Evolutionary conservation across 2,797 vertebrate species (phyloP), one percentile per base, ranked within the genome.

Genomic region (Lutjanus argentimaculatus): DNA sequence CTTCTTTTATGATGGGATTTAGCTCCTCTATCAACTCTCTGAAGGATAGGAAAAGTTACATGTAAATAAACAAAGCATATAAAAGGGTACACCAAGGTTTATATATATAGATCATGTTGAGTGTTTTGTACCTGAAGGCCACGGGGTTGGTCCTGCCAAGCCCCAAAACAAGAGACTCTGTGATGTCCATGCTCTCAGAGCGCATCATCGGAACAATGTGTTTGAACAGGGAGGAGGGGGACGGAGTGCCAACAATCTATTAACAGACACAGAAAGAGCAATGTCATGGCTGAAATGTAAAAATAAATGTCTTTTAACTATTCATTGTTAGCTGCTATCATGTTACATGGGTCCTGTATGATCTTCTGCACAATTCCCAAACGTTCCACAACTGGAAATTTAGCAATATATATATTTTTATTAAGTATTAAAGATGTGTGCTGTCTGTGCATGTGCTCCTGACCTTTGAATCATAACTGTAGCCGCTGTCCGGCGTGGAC

Each of bases 201-300:
- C 99, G 98, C 98, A 99, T 99, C 98, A 99, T 99, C 48, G 99
- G 98, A 92, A 99, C 99, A 89, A 99, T 96, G 94, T 99, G 98
- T 95, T 99, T 99, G 95, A 99, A 99, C 87, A 99, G 93, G 84
- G 97, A 99, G 67, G 98, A 98, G 82, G 98, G 97, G 94, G 99
- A 99, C 84, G 98, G 98, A 96, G 97, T 97, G 91, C 98, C 98
- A 90, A 99, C 97, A 91, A 99, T 96, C 99, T 99, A 86, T 48
- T 68, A 61, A 81, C 58, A 87, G 22, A 89, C 9, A 90, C 2
- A 64, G n/a, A 62, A 17, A 67, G 13, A 80, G 22, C 16, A 84
- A 76, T 0, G 42, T 63, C 6, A 61, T 8, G 36, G 10, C 12
- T 62, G 2, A 56, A 58, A 64, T 16, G 12, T 43, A 45, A 10